A percentile compares a stretch with the other conserved stretches of the same genome.
Conservation (phyloP, 2,888 invertebrate species). For the Ptychoptera contaminata region DNA sequence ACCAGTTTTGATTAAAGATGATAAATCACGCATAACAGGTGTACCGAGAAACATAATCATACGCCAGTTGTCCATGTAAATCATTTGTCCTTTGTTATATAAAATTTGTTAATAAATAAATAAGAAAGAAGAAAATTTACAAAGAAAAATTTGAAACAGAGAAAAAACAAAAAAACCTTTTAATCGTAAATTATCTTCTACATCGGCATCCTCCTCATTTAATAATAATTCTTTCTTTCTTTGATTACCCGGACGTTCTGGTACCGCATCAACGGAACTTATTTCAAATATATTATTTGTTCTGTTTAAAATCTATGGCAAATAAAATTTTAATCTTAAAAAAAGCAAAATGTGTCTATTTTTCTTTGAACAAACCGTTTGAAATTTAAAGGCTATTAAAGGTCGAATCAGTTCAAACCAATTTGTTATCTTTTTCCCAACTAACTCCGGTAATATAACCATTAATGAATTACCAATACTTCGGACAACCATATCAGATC, state of each 20-base stretch:
- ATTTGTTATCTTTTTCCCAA: slow-evolving; percentile 80
- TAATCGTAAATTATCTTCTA: slow-evolving; percentile 59
- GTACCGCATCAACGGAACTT: slow-evolving; percentile 74
- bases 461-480: slow-evolving; percentile 82
- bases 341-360: not conserved
- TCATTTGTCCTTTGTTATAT: slow-evolving; percentile 72
- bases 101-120: not conserved
- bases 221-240: slow-evolving; percentile 36
- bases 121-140: not conserved
- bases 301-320: slow-evolving; percentile 68
- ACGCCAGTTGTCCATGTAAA: slow-evolving; percentile 96
- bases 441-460: slow-evolving; percentile 73
- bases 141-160: not conserved
- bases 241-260: slow-evolving; percentile 42
- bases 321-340: not conserved
- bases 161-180: slow-evolving; percentile 46
- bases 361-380: slow-evolving; percentile 53
- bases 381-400: slow-evolving; percentile 84
- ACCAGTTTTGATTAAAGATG: slow-evolving; percentile 82
- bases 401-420: slow-evolving; percentile 88
- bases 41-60: slow-evolving; percentile 95
- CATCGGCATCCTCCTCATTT: slow-evolving; percentile 42
- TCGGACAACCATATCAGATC: slow-evolving; percentile 73
- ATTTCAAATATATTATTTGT: slow-evolving; percentile 96
- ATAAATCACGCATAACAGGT: slow-evolving; percentile 88